Percentiles rank a stretch among this genome's conserved stretches.
Conservation (phyloP, 2,113 vertebrate genomes). For the Forbesichthys agassizii region DNA sequence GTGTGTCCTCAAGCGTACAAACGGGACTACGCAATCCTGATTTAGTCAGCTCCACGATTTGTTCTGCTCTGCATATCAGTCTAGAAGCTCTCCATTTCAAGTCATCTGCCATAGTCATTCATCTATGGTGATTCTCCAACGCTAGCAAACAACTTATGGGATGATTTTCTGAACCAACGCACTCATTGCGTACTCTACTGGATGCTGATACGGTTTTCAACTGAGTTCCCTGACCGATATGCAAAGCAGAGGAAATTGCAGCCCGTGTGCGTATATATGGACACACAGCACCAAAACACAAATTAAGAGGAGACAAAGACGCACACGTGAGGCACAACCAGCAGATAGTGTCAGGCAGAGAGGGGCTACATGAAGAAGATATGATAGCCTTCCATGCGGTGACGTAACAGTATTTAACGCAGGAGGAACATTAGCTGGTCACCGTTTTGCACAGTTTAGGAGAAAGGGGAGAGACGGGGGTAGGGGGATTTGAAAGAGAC, state of each 20-base stretch:
- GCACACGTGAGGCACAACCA: conserved; percentile 48
- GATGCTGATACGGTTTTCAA: no score
- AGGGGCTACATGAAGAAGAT: conserved; percentile 43
- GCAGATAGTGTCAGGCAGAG: conserved; percentile 66
- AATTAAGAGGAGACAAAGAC: conserved; percentile 42
- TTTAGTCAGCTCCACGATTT: no score
- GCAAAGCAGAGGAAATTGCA: no score
- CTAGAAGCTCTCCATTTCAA: no score
- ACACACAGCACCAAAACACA: conserved; percentile 43
- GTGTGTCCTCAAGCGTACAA: conserved; percentile 64
- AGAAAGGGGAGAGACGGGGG: background rate
- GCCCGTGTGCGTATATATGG: background rate
- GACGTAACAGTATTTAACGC: conserved; percentile 39
- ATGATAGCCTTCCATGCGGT: conserved; percentile 56
- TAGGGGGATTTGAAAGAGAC: conserved; percentile 70
- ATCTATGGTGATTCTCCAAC: no score
- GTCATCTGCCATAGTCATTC: no score
- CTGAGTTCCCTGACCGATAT: no score
- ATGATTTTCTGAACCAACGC: no score
- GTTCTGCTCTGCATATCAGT: no score
- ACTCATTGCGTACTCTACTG: no score
- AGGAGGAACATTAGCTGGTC: conserved; percentile 37
- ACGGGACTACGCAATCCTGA: background rate
- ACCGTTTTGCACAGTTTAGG: conserved; percentile 55
- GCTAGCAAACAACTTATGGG: no score